phyloP scores from a whole-genome alignment of 2,113 vertebrate genomes.

The Coturnix japonica region DNA sequence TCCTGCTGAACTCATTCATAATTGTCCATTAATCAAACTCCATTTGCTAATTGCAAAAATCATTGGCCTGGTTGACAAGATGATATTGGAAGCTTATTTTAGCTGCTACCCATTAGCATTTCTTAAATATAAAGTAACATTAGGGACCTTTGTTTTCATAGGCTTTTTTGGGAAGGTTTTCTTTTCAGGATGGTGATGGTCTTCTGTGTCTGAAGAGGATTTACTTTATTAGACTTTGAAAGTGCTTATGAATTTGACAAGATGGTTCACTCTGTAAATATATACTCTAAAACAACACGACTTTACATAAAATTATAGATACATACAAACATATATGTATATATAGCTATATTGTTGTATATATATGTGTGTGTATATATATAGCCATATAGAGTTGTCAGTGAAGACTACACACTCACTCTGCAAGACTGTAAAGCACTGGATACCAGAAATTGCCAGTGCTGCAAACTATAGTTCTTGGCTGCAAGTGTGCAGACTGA shows the following conservation, averaged over 20 bases:
- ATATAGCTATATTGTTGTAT: background rate
- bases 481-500: background rate
- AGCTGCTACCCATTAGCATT: background rate
- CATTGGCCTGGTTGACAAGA: background rate
- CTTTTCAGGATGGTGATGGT: background rate
- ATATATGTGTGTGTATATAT: background rate
- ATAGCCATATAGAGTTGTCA: background rate
- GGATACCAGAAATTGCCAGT: rapidly evolving
- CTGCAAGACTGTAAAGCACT: background rate
- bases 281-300: background rate
- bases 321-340: background rate
- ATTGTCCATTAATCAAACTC: background rate
- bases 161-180: background rate
- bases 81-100: background rate
- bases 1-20: background rate
- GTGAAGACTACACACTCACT: background rate
- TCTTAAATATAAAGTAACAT: background rate
- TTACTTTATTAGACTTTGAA: background rate
- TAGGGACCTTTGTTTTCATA: background rate
- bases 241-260: background rate
- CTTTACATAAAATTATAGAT: background rate
- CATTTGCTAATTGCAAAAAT: background rate
- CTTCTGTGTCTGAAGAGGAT: background rate
- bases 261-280: background rate
- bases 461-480: background rate